Base-by-base conservation (phyloP, 1,140 invertebrate genomes). In the Conopomorpha cramerella region DNA sequence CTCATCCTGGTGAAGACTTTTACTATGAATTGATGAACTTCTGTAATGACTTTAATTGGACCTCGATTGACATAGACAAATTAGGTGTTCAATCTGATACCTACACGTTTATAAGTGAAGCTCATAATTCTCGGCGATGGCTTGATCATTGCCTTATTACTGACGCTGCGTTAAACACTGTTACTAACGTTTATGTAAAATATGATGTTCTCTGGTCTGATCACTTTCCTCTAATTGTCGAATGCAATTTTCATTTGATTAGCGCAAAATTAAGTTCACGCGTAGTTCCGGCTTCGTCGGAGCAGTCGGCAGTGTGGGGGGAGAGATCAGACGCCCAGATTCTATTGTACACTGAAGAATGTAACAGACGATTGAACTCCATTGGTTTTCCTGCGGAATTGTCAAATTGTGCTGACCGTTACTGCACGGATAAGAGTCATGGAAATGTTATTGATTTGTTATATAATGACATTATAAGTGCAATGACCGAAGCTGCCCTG, bases 301-400 rank as follows among this genome's bases (percentile, higher is more conserved):
- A n/a, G 10, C 17, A 19, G 16, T 36, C n/a, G n/a, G n/a, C n/a
- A 18, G 8, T 29, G 7, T 36, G 35, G 35, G 35, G 35, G 1
- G 27, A 36, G 11, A 36, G 35, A 30, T 1, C 14, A 2, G 8
- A 10, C 2, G 26, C 17, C 8, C 35, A 36, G 15, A 19, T 36
- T 3, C 8, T 17, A 2, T 15, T 17, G 2, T 36, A 36, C 12
- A 15, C 10, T 11, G n/a, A 7, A 8, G 16, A 12, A 8, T 36
- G 35, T 19, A 14, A 36, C 16, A n/a, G 26, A 2, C 16, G 11
- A 13, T 30, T 36, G 8, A 19, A 16, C 1, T n/a, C 19, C 2
- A 28, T 36, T 17, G 35, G 30, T 19, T 36, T 36, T 14, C 28
- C 35, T 10, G 11, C 27, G 1, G 35, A 30, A 16, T 30, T 29